phyloP scores from a whole-genome alignment of 2,888 invertebrate species.

The Lepidochrysops patricia region DNA sequence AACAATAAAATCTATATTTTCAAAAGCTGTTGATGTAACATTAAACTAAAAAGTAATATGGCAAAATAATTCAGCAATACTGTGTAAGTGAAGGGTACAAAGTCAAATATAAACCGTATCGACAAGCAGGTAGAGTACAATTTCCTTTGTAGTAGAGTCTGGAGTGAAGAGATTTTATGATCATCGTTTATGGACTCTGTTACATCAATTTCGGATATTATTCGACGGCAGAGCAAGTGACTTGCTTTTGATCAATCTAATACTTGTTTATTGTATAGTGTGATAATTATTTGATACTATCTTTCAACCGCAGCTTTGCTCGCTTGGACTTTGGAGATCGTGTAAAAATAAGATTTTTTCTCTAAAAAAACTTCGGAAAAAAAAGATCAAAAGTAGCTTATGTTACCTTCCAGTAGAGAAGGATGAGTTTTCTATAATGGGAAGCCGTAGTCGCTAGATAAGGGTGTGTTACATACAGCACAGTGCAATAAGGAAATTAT shows the following conservation, averaged over 20 bases:
- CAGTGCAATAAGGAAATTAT: too few relatives aligned
- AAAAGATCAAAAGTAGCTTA: too few relatives aligned
- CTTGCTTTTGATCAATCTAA: not conserved
- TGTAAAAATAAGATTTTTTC: too few relatives aligned
- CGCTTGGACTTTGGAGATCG: too few relatives aligned
- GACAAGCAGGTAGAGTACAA: not conserved
- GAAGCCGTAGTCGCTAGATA: too few relatives aligned
- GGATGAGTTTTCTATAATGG: too few relatives aligned
- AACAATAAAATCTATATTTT: too few relatives aligned
- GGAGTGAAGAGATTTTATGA: constrained; percentile 2
- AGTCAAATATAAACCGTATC: not conserved
- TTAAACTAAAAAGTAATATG: not conserved
- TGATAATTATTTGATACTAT: not conserved
- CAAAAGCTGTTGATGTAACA: too few relatives aligned
- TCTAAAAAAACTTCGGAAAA: too few relatives aligned
- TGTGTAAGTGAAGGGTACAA: not conserved
- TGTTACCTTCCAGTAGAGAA: too few relatives aligned
- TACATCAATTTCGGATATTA: constrained; percentile 1
- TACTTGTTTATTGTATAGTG: not conserved
- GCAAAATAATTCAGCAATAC: not conserved
- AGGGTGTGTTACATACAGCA: too few relatives aligned
- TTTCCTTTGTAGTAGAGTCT: not conserved
- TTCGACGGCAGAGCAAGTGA: not conserved
- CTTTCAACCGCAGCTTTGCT: too few relatives aligned
- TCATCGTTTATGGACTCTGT: constrained; percentile 3